Base-by-base conservation (phyloP, 2,113 vertebrate species). In the Marmota monax region DNA sequence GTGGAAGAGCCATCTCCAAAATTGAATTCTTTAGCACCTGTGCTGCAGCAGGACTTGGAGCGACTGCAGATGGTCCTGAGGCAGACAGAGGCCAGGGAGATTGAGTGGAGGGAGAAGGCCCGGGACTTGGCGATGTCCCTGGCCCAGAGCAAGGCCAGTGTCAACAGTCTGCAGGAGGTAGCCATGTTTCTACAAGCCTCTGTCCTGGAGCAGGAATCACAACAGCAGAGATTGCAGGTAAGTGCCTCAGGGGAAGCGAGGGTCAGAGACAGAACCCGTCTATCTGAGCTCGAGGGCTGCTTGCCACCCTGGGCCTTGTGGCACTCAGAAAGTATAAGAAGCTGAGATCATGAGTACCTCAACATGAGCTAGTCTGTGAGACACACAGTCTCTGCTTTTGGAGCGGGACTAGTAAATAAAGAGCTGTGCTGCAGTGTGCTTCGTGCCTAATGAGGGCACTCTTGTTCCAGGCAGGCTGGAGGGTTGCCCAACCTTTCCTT, bases 61-160 rank as follows among this genome's bases (percentile, higher is more conserved):
- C 16, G 0, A 20, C 88, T 98, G 20, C 84, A 94, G 79, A 76
- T 67, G 58, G 63, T 97, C 72, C 92, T 98, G 94, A 98, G 98
- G 45, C 97, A 97, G 72, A 98, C 95, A 0, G 98, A 99, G 95
- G 98, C 98, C 37, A 90, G 95, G 93, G 98, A 99, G 96, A 96
- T 98, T 0, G 84, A 98, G 88, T 98, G 98, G 98, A 98, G 96
- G 37, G 98, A 98, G 95, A 98, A 98, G 16, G 97, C 97, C 23
- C 97, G 97, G 69, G 94, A 94, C 25, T 73, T 98, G 96, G 97
- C 92, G 1, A 58, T 95, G 73, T 97, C 98, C 22, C 95, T 99
- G 23, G 85, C 91, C n/a, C 92, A 97, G 77, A 98, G 97, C 95
- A 97, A 98, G 96, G 94, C 89, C 56, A 97, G 96, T 65, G 73